phyloP scores from a whole-genome alignment of 2,113 vertebrate species.

The Danionella cerebrum region DNA sequence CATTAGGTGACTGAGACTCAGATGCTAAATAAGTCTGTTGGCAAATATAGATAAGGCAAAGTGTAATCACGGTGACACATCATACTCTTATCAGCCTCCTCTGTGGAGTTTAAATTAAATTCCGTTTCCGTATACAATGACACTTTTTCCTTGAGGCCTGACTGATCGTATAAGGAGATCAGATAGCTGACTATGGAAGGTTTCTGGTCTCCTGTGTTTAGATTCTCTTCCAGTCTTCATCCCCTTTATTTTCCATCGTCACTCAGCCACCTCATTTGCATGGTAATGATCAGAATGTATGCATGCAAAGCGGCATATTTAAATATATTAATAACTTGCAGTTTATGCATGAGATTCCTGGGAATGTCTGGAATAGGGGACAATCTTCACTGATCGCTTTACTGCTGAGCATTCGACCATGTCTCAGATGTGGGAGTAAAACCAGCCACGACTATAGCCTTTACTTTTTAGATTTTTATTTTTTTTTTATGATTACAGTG shows the following conservation, averaged over 20 bases:
- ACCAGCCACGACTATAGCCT: no score
- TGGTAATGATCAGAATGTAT: slow-evolving; percentile 21
- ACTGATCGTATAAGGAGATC: slow-evolving; percentile 15
- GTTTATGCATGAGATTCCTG: slow-evolving; percentile 31
- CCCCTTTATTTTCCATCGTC: not conserved
- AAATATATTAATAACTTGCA: slow-evolving; percentile 18
- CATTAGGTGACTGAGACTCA: slow-evolving; percentile 6
- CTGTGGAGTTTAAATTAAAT: slow-evolving; percentile 14
- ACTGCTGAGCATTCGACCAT: not conserved
- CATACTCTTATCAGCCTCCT: slow-evolving; percentile 11
- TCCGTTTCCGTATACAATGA: slow-evolving; percentile 20
- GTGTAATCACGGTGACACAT: slow-evolving; percentile 9
- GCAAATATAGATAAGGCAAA: slow-evolving; percentile 21
- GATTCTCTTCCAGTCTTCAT: not conserved
- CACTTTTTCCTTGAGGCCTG: slow-evolving; percentile 20
- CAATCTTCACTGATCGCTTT: not conserved
- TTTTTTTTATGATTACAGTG: not conserved
- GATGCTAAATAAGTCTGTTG: slow-evolving; percentile 11
- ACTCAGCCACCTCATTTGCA: slow-evolving; percentile 25
- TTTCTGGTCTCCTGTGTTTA: not conserved
- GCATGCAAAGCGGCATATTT: slow-evolving; percentile 14
- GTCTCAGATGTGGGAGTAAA: no score
- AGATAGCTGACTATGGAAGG: not conserved
- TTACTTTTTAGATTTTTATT: not conserved
- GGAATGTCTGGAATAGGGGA: not conserved